phyloP scores from a whole-genome alignment of 2,113 vertebrate species.

The Crotalus tigris region DNA sequence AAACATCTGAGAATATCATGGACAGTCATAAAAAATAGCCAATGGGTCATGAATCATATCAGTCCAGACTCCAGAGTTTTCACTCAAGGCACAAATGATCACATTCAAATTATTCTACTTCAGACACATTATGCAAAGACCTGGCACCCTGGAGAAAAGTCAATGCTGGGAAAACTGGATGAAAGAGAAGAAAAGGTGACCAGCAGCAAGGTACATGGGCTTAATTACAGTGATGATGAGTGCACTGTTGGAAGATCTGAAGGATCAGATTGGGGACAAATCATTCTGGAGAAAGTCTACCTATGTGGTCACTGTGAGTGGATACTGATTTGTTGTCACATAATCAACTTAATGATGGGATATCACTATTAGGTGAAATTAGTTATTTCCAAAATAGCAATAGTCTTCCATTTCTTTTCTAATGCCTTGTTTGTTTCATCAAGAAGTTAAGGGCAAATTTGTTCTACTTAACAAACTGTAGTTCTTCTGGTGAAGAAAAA shows the following conservation, averaged over 20 bases:
- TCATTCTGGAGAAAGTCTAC: neutral
- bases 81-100: neutral
- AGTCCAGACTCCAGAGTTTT: neutral
- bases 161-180: neutral
- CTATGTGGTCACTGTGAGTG: neutral
- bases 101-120: neutral
- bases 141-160: neutral
- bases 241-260: neutral
- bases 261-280: neutral
- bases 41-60: neutral
- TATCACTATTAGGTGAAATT: constrained; percentile 20
- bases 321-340: neutral
- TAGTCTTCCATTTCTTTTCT: constrained; percentile 41
- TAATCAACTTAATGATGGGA: neutral
- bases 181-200: neutral
- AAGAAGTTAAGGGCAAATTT: constrained; percentile 39
- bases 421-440: constrained; percentile 50
- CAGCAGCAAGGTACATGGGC: neutral
- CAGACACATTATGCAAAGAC: neutral
- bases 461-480: constrained; percentile 50
- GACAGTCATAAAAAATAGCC: neutral
- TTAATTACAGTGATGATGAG: neutral
- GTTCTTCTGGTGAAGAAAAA: constrained; percentile 50
- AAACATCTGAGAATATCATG: neutral
- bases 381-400: constrained; percentile 45